Percentiles rank a stretch among this genome's conserved stretches.
phyloP scores from a whole-genome alignment of 2,113 vertebrate genomes.

The Laticauda colubrina region DNA sequence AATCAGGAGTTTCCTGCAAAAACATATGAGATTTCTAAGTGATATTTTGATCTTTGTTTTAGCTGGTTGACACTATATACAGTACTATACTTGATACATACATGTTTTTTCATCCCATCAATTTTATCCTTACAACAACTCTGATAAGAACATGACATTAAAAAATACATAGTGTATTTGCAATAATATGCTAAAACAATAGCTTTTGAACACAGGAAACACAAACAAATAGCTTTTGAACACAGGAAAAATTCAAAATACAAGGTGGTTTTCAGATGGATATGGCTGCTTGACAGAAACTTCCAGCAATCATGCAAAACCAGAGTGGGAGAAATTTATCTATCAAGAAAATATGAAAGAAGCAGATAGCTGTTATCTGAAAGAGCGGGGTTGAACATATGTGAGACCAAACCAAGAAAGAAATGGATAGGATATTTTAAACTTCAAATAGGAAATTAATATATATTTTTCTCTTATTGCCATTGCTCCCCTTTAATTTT shows the following conservation, averaged over 20 bases:
- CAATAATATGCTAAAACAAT: background rate
- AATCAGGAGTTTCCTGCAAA: background rate
- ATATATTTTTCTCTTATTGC: background rate
- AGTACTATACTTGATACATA: background rate
- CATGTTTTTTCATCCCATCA: background rate
- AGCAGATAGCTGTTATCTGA: background rate
- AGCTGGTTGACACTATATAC: background rate
- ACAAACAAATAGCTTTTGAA: background rate
- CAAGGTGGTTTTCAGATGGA: background rate
- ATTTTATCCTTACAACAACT: background rate
- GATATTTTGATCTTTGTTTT: background rate
- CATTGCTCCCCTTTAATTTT: background rate
- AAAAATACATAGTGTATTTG: background rate
- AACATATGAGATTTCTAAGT: background rate
- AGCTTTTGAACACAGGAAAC: background rate
- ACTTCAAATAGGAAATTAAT: background rate
- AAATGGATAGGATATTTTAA: background rate
- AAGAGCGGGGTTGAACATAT: background rate
- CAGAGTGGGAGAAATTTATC: background rate
- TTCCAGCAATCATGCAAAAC: background rate
- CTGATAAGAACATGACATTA: background rate
- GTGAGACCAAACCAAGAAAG: background rate
- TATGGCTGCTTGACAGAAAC: background rate
- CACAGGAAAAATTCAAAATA: background rate
- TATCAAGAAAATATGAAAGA: background rate